Conservation (phyloP, 2,113 vertebrate genomes). For the Falcunculus frontatus region DNA sequence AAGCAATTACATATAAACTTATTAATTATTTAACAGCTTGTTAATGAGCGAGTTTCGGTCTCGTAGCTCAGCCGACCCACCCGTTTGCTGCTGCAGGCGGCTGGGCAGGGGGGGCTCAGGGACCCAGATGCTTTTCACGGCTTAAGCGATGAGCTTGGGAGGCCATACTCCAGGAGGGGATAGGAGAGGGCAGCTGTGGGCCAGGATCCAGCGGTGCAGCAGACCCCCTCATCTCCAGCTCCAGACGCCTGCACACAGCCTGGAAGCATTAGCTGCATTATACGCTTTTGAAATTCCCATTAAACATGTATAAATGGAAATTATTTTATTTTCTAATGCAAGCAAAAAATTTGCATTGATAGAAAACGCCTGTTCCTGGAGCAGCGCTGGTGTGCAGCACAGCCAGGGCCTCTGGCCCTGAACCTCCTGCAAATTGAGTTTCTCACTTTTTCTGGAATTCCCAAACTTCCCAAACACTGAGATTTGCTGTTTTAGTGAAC, state of each 20-base stretch:
- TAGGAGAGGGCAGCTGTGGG: background rate
- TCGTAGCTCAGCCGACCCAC: background rate
- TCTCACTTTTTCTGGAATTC: background rate
- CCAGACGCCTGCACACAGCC: background rate
- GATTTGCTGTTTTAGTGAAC: fast-evolving
- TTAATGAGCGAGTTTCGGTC: conserved; percentile 47
- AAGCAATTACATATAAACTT: conserved; percentile 72
- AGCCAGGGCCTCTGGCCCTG: fast-evolving
- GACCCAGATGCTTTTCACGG: background rate
- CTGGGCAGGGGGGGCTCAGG: background rate
- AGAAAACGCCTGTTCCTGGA: background rate
- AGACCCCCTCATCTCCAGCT: background rate
- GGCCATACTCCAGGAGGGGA: fast-evolving
- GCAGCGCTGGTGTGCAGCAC: fast-evolving
- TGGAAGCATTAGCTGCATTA: background rate
- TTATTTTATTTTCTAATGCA: conserved; percentile 22
- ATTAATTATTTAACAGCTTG: conserved; percentile 79
- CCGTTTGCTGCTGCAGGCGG: fast-evolving
- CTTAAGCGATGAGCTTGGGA: background rate
- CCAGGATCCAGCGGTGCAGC: fast-evolving
- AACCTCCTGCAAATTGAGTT: background rate
- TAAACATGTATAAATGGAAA: conserved; percentile 45
- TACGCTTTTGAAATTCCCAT: background rate
- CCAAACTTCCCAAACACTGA: background rate
- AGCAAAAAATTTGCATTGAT: background rate